These are phyloP conservation scores for Heterodera schachtii DNA, from an alignment of 1,140 invertebrate species.

Conservation along the genomic window DNA sequence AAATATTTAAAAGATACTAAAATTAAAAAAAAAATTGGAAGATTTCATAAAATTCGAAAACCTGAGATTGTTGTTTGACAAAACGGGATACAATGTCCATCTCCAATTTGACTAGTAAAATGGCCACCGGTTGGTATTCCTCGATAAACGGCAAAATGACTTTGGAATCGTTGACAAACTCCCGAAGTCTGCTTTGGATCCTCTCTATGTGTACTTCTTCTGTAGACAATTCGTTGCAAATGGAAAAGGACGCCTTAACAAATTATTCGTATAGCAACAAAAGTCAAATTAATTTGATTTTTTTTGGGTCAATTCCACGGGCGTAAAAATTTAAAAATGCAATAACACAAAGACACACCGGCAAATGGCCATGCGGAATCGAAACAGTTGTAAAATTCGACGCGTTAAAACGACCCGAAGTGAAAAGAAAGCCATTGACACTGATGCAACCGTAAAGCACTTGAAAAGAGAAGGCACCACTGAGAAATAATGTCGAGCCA, in stretches of 20 bases:
- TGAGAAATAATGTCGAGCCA: conserved; percentile 12
- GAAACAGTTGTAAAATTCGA: conserved; percentile 30
- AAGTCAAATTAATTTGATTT: no score
- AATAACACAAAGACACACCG: conserved; percentile 33
- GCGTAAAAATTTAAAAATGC: not conserved
- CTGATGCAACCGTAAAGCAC: conserved; percentile 33
- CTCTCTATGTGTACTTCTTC: conserved; percentile 27
- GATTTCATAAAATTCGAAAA: not conserved
- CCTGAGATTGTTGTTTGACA: conserved; percentile 12
- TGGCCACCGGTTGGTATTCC: conserved; percentile 3
- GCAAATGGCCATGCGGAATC: conserved; percentile 25
- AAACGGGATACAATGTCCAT: conserved; percentile 22
- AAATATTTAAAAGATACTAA: not conserved
- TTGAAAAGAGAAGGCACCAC: conserved; percentile 40
- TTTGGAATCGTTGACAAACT: conserved; percentile 23
- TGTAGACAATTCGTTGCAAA: conserved; percentile 9
- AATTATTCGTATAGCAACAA: no score
- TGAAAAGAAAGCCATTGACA: conserved; percentile 35
- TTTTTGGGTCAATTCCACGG: no score
- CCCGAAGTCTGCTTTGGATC: conserved; percentile 23
- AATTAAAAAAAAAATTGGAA: not conserved
- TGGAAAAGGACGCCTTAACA: conserved; percentile 11
- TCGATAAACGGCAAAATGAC: conserved; percentile 8
- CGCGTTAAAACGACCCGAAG: conserved; percentile 24
- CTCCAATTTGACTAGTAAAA: conserved; percentile 25